Evolutionary conservation across 2,888 invertebrate genomes (phyloP), one percentile per base, ranked within the genome.

Genomic region (Epistrophella euchroma): DNA sequence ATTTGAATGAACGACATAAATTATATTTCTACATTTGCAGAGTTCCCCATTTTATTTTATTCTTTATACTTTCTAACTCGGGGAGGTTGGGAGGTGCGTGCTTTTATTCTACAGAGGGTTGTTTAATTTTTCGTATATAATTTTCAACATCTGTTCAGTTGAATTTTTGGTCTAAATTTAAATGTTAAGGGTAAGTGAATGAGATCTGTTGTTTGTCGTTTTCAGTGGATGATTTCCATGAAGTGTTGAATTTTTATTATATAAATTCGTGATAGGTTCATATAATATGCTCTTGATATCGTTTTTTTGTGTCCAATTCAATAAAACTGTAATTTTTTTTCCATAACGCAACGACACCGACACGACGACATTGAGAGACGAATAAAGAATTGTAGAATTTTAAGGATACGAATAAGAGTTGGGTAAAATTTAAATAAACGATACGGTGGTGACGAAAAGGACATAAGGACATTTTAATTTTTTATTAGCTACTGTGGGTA

Each of bases 141-240:
- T 83, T 83, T 71, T 32, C 62, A 81, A 86, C 85, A 86, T 86
- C 85, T 86, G 85, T 81, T 81, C 85, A 62, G 81, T 86, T 73
- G 85, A 86, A 73, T 77, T 86, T 68, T 52, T 22, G 68, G 68
- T 72, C 32, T 66, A 47, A 71, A 35, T 37, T 45, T 10, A 13
- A 50, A 22, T 35, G 56, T 58, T 17, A n/a, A 64, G 64, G 55
- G 37, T 60, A 52, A 28, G 70, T 73, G 50, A 78, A 70, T 73
- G 81, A 43, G 71, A 81, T 81, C 85, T 86, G 81, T 72, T 86
- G 62, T 73, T 55, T 77, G 64, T 81, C 73, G 50, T 60, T 85
- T 76, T 80, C 64, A 58, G 68, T 76, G 58, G 73, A 84, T 79
- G 84, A 81, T 85, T 85, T 85, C 84, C 66, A 13, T n/a, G 85